A percentile compares a stretch with the other conserved stretches of the same genome.
phyloP scores from a whole-genome alignment of 2,113 vertebrate genomes.

The Mandrillus leucophaeus region DNA sequence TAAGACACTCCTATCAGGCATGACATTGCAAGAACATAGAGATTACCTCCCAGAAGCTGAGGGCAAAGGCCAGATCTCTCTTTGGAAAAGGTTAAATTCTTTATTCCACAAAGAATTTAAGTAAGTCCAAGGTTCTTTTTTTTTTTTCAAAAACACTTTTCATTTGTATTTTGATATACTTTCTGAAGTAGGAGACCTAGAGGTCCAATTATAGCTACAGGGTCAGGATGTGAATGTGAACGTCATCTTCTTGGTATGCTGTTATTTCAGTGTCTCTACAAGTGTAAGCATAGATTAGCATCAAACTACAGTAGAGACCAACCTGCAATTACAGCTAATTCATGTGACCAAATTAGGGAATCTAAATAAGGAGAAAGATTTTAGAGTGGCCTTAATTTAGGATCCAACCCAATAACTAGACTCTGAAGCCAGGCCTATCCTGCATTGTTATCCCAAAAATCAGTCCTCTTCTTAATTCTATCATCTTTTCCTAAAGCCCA shows the following conservation, averaged over 20 bases:
- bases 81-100: background rate
- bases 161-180: background rate
- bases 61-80: background rate
- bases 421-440: background rate
- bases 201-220: background rate
- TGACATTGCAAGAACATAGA: background rate
- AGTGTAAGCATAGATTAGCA: background rate
- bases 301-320: background rate
- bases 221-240: background rate
- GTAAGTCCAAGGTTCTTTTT: background rate
- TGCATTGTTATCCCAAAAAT: background rate
- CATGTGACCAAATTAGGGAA: background rate
- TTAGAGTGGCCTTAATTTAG: background rate
- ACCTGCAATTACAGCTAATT: background rate
- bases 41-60: background rate
- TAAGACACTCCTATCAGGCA: background rate
- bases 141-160: background rate
- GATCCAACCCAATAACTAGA: background rate
- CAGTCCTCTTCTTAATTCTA: background rate
- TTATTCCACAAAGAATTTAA: background rate
- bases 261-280: background rate
- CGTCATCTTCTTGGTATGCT: background rate
- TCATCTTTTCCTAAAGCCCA: background rate
- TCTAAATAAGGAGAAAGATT: background rate
- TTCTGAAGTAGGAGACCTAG: background rate